A percentile compares a stretch with the other conserved stretches of the same genome.
phyloP scores from a whole-genome alignment of 2,113 vertebrate species.

The Coptodon rendalli region DNA sequence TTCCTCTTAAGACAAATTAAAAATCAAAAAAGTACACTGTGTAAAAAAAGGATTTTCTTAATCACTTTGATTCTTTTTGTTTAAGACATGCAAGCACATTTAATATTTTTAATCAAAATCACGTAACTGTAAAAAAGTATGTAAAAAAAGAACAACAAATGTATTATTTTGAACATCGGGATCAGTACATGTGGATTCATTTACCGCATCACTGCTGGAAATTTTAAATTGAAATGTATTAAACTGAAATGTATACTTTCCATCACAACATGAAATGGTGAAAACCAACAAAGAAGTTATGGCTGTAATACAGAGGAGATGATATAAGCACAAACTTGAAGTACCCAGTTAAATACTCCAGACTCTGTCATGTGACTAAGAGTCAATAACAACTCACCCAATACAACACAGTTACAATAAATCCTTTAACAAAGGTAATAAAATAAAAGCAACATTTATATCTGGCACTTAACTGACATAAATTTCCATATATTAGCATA shows the following conservation, averaged over 20 bases:
- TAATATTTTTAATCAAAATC: neutral
- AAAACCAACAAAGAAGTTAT: neutral
- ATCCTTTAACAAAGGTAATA: neutral
- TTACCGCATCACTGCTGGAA: neutral
- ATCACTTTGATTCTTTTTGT: neutral
- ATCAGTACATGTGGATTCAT: neutral
- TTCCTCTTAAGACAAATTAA: neutral
- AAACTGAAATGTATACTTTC: neutral
- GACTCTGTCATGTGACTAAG: neutral
- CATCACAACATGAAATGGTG: neutral
- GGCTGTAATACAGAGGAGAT: neutral
- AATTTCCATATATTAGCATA: neutral
- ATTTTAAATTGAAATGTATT: neutral
- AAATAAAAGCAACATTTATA: neutral
- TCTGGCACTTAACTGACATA: constrained; percentile 30
- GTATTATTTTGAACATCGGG: neutral
- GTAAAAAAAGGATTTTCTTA: neutral
- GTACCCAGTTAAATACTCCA: neutral
- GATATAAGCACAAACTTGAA: neutral
- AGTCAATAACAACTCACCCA: neutral
- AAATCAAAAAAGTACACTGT: neutral
- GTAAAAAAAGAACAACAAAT: neutral
- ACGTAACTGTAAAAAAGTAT: neutral
- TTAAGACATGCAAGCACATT: neutral
- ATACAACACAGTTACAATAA: neutral